phyloP scores from a whole-genome alignment of 2,797 vertebrate species.

The Parauchenoglanis ngamensis region DNA sequence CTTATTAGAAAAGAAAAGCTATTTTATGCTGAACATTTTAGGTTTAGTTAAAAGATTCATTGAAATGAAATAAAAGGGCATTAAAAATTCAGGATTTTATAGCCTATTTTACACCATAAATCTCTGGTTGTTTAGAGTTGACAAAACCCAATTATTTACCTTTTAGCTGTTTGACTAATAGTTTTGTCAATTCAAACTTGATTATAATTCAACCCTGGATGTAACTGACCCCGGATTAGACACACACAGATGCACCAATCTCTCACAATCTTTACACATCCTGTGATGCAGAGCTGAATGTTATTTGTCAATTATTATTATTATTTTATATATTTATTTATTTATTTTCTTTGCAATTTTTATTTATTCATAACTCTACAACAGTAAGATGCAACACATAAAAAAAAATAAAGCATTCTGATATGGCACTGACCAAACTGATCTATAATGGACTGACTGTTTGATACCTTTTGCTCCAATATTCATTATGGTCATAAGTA shows the following conservation, averaged over 20 bases:
- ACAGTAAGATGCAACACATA: background rate
- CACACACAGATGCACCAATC: conserved; percentile 22
- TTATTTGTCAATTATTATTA: background rate
- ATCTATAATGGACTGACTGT: conserved; percentile 3
- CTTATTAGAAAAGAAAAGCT: background rate
- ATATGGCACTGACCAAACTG: background rate
- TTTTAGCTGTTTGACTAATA: conserved; percentile 51
- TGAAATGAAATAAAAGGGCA: conserved; percentile 42
- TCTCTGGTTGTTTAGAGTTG: conserved; percentile 40
- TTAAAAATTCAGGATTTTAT: conserved; percentile 42
- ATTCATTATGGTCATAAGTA: conserved; percentile 3
- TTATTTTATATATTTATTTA: background rate
- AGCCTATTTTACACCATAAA: conserved; percentile 40
- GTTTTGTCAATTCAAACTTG: conserved; percentile 57
- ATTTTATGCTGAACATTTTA: background rate
- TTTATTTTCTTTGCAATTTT: background rate
- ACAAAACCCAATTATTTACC: conserved; percentile 54
- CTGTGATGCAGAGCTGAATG: background rate
- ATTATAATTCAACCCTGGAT: conserved; percentile 46
- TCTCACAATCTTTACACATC: conserved; percentile 1
- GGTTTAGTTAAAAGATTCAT: background rate
- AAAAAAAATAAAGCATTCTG: background rate
- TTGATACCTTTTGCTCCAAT: conserved; percentile 36
- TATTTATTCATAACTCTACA: background rate
- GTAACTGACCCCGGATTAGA: conserved; percentile 12